Evolutionary conservation across 1,140 invertebrate genomes (phyloP).

Genomic region (Drosophila miranda): DNA sequence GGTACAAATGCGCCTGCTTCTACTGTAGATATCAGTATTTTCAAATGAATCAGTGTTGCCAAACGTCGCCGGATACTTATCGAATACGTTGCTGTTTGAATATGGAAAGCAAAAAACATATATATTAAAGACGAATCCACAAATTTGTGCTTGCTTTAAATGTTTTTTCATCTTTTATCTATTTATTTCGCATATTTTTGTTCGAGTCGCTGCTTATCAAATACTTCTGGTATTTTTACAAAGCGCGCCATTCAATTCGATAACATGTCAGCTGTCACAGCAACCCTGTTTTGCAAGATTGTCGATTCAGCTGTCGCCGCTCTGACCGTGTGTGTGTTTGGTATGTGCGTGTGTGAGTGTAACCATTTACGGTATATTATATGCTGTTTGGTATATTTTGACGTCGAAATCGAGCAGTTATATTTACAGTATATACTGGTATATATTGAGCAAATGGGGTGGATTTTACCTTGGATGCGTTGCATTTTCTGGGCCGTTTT

Average conservation of each 20-base stretch:
- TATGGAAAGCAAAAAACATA: neutral
- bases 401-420: no score
- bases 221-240: conserved; percentile 11
- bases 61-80: neutral
- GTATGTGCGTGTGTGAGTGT: neutral
- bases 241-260: conserved; percentile 21
- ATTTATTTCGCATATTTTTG: neutral
- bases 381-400: no score
- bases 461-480: no score
- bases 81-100: conserved; percentile 14
- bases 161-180: neutral
- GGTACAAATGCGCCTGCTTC: conserved; percentile 9
- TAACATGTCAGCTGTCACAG: conserved; percentile 18
- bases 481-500: no score
- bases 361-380: no score
- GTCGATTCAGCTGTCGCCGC: conserved; percentile 25
- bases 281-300: conserved; percentile 3
- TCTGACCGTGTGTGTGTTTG: conserved; percentile 1
- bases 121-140: neutral
- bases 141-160: neutral
- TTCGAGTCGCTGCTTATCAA: neutral
- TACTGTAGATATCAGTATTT: conserved; percentile 43
- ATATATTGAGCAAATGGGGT: no score
- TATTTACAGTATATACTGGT: no score
- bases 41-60: conserved; percentile 35